These are phyloP conservation scores for Theonella swinhoei DNA, from an alignment of 37 sponge, comb jelly and placozoan species.

Conservation along the genomic window DNA sequence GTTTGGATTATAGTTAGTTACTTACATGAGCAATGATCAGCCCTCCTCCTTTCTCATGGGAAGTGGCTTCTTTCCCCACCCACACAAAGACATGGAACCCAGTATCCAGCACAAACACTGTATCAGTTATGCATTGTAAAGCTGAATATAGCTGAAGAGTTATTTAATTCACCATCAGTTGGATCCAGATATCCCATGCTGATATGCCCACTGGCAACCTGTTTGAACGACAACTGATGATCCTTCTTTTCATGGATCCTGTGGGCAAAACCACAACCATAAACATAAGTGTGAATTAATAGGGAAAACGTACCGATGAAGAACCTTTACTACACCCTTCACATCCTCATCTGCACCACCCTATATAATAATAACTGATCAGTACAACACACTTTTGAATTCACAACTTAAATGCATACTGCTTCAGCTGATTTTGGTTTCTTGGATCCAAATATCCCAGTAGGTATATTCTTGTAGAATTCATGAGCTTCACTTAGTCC, in stretches of 20 bases:
- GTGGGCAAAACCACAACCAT: not conserved
- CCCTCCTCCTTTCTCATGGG: conserved; percentile 29
- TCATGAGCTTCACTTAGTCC: conserved; percentile 22
- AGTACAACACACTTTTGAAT: too few relatives aligned
- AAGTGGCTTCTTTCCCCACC: conserved; percentile 41
- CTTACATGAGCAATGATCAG: conserved; percentile 47
- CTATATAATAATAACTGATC: not conserved
- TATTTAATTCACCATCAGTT: conserved; percentile 22
- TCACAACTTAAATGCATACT: too few relatives aligned
- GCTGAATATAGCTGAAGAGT: too few relatives aligned
- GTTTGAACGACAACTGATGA: conserved; percentile 26
- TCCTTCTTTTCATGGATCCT: conserved; percentile 7
- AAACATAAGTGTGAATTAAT: not conserved
- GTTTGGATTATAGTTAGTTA: too few relatives aligned
- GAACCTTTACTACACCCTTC: not conserved
- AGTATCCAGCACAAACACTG: conserved; percentile 54
- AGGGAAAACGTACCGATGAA: not conserved
- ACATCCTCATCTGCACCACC: conserved; percentile 25
- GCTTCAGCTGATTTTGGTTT: conserved; percentile 21
- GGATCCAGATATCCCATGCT: conserved; percentile 29
- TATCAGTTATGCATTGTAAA: not conserved
- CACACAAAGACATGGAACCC: conserved; percentile 53
- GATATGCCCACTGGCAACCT: conserved; percentile 20
- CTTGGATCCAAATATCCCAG: conserved; percentile 25
- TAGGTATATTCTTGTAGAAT: conserved; percentile 46